phyloP scores from a whole-genome alignment of 2,888 invertebrate species.

The Azorinus chamasolen region DNA sequence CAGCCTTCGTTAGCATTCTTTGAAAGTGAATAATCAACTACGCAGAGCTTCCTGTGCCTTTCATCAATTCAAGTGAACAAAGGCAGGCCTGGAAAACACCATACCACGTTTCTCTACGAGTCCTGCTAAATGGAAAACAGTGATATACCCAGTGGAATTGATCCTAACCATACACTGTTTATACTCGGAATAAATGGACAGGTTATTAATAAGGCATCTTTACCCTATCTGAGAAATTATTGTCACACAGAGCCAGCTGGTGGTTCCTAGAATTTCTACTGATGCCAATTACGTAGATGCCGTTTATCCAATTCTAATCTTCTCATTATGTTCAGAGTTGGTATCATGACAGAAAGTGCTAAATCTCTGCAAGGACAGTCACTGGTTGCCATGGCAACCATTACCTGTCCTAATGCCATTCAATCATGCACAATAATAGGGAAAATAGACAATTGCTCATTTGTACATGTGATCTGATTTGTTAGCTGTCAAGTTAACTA shows the following conservation, averaged over 20 bases:
- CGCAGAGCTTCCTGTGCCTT: constrained; percentile 48
- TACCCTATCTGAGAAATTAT: no score
- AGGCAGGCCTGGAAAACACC: constrained; percentile 2
- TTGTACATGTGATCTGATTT: constrained; percentile 31
- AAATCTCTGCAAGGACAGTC: constrained; percentile 45
- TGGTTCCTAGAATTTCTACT: no score
- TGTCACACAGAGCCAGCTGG: no score
- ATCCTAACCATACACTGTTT: background rate
- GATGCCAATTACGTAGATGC: no score
- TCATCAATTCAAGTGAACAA: constrained; percentile 46
- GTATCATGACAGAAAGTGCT: constrained; percentile 21
- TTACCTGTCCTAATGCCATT: constrained; percentile 57
- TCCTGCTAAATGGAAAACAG: background rate
- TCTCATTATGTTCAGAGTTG: constrained; percentile 6
- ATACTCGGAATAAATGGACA: background rate
- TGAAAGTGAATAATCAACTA: constrained; percentile 50
- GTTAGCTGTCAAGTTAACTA: no score
- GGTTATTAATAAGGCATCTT: no score
- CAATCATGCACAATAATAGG: constrained; percentile 60
- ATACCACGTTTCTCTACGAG: no score
- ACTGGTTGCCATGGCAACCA: constrained; percentile 64
- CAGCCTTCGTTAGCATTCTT: constrained; percentile 17
- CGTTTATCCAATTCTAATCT: constrained; percentile 11
- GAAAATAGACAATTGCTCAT: constrained; percentile 64
- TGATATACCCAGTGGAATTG: constrained; percentile 7